phyloP scores from a whole-genome alignment of 1,140 invertebrate species.

The Linepithema humile region DNA sequence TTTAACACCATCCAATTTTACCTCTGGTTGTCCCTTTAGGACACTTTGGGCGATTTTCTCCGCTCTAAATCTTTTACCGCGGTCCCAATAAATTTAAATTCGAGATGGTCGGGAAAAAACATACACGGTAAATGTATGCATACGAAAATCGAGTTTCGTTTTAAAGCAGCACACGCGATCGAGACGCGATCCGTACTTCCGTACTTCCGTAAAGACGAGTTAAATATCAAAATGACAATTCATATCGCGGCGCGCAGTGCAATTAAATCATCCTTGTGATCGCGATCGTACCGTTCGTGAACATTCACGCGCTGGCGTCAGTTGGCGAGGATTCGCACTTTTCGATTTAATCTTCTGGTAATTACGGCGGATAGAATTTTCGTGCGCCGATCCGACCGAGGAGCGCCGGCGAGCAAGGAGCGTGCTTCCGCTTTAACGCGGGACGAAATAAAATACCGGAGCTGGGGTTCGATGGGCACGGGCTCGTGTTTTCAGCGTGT shows the following conservation, averaged over 20 bases:
- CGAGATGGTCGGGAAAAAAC: background rate
- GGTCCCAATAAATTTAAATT: background rate
- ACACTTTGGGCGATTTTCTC: conserved; percentile 21
- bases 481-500: conserved; percentile 35
- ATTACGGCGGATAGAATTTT: conserved; percentile 51
- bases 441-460: conserved; percentile 56
- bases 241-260: background rate
- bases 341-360: conserved; percentile 51
- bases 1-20: background rate
- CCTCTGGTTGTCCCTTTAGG: background rate
- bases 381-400: conserved; percentile 19
- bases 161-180: background rate
- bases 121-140: background rate
- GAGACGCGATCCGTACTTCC: background rate
- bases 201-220: background rate
- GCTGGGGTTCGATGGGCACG: conserved; percentile 50
- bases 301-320: conserved; percentile 39
- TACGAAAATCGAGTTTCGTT: background rate
- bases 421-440: conserved; percentile 53
- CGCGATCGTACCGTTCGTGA: conserved; percentile 30
- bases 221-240: background rate
- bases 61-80: background rate
- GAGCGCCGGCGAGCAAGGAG: conserved; percentile 45
- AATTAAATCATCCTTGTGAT: conserved; percentile 28
- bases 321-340: conserved; percentile 41